These are phyloP conservation scores for Lycodopsis pacificus DNA, from an alignment of 2,797 vertebrate species.

Conservation along the genomic window DNA sequence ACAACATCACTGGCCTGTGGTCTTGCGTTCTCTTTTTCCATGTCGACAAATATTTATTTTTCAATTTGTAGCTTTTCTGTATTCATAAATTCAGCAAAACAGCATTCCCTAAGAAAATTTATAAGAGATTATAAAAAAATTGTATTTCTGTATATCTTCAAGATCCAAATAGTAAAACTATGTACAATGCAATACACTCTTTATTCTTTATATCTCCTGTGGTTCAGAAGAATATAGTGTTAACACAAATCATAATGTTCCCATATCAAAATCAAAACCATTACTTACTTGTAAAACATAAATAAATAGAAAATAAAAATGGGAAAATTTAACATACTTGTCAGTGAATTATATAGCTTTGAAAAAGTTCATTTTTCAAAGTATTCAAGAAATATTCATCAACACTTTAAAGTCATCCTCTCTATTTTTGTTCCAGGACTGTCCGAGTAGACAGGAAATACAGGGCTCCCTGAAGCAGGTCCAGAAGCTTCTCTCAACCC, in stretches of 20 bases:
- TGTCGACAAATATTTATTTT: slow-evolving; percentile 46
- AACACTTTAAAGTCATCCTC: not conserved
- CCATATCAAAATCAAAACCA: not conserved
- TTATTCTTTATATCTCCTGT: not conserved
- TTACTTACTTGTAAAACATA: not conserved
- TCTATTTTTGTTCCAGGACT: slow-evolving; percentile 80
- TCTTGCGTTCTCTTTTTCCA: slow-evolving; percentile 11
- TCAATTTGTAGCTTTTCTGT: slow-evolving; percentile 13
- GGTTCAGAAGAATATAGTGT: not conserved
- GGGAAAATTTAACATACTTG: not conserved
- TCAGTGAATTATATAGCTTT: not conserved
- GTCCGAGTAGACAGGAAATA: slow-evolving; percentile 82
- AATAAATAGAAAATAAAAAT: not conserved
- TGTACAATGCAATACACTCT: not conserved
- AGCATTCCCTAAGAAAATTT: not conserved
- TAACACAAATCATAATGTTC: not conserved
- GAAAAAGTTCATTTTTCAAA: no score
- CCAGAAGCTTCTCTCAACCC: slow-evolving; percentile 88
- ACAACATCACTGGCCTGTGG: slow-evolving; percentile 35
- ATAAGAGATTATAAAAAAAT: not conserved
- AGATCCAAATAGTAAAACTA: not conserved
- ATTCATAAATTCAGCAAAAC: slow-evolving; percentile 31
- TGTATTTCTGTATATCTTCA: not conserved
- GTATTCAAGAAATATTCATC: not conserved
- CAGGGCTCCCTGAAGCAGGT: slow-evolving; percentile 85